Base-by-base conservation (phyloP, 2,797 vertebrate genomes). In the Spheniscus humboldti region DNA sequence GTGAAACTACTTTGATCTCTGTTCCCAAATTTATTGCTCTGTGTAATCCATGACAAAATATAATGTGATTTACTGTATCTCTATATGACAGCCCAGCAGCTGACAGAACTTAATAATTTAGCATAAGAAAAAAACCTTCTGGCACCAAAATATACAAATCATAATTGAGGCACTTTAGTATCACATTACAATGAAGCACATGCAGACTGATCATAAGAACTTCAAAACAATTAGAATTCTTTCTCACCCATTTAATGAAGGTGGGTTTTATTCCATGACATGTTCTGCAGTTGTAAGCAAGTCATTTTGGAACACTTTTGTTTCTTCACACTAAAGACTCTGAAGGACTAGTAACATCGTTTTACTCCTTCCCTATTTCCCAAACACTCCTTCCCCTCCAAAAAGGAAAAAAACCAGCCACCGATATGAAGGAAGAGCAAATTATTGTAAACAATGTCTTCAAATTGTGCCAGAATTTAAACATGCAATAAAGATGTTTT, bases 21-120 rank as follows among this genome's bases (percentile, higher is more conserved):
- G 97, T 98, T 98, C 98, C 98, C 98, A 98, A 98, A 98, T 98
- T 99, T 99, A 99, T 98, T 98, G 98, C 98, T 98, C 97, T 93
- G 79, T 98, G 98, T 99, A 99, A 99, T 99, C 99, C 99, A 99
- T 99, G 99, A 99, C 98, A 98, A 98, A 98, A 98, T 98, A 98
- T 99, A 99, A 99, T 98, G 98, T 98, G 99, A 99, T 99, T 99
- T 99, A 98, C 98, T 98, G 96, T 98, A 99, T 99, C 99, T 99
- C 98, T 98, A 98, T 98, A 98, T 98, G 98, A 98, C 99, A 99
- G 98, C 98, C 98, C 98, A 98, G 98, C 98, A 98, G 98, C 98
- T 98, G 98, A 99, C 98, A 98, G 98, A 99, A 99, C 98, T 98
- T 98, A 98, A 98, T 98, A 99, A 99, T 98, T 98, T 95, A 98